Percentiles rank a stretch among this genome's conserved stretches.
Conservation (phyloP, 2,113 vertebrate genomes). For the Todiramphus chloris region DNA sequence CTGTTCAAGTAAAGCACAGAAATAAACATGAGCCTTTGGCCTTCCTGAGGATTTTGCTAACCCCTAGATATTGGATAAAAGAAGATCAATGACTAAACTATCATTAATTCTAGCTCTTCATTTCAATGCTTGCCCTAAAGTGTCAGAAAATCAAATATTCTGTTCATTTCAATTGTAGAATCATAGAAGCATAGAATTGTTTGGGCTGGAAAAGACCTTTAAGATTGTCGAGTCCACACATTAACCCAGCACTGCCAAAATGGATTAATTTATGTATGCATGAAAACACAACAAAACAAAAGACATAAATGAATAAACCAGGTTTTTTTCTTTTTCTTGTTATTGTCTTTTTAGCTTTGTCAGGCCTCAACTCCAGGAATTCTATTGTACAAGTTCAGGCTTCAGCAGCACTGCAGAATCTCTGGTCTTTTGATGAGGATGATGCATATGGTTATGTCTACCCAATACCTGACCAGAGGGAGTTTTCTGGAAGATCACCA, state of each 20-base stretch:
- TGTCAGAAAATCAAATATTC: background rate
- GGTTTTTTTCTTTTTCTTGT: background rate
- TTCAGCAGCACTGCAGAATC: background rate
- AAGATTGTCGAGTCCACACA: too few relatives aligned
- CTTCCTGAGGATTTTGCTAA: background rate
- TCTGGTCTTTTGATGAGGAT: background rate
- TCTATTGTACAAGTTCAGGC: background rate
- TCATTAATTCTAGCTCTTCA: background rate
- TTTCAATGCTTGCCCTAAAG: background rate
- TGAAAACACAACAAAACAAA: background rate
- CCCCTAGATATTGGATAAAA: background rate
- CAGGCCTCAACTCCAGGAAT: background rate
- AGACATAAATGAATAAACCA: background rate
- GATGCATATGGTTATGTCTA: background rate
- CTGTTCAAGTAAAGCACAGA: background rate
- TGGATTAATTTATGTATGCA: background rate
- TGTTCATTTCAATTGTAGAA: background rate
- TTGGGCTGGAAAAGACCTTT: too few relatives aligned
- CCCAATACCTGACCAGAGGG: background rate
- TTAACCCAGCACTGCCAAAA: too few relatives aligned
- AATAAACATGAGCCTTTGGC: background rate
- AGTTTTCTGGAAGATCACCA: background rate
- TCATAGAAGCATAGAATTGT: too few relatives aligned
- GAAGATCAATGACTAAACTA: background rate
- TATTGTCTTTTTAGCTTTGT: background rate